phyloP scores from a whole-genome alignment of 2,113 vertebrate genomes.

The Rhineura floridana region DNA sequence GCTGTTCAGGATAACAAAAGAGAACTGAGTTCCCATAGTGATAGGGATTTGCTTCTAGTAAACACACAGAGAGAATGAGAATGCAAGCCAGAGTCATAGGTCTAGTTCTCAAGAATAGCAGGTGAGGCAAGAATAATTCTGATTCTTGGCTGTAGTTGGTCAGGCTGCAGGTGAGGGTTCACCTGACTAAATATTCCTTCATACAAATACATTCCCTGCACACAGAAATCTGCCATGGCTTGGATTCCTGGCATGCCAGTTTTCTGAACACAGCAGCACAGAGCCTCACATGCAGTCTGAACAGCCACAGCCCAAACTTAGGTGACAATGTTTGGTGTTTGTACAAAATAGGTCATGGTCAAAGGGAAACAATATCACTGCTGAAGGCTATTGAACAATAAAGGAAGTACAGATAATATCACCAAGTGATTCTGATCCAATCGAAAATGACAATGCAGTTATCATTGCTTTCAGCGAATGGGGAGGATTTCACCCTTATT shows the following conservation, averaged over 20 bases:
- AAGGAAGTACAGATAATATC: neutral
- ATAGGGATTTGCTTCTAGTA: neutral
- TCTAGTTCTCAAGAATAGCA: neutral
- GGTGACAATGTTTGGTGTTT: neutral
- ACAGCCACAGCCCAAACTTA: neutral
- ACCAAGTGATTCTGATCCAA: neutral
- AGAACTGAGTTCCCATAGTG: neutral
- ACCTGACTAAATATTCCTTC: neutral
- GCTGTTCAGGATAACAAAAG: neutral
- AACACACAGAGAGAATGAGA: neutral
- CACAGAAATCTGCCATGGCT: neutral
- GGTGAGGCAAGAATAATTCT: too few relatives aligned
- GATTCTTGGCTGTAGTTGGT: neutral
- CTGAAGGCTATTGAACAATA: neutral
- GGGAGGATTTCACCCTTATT: neutral
- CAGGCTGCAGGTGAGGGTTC: neutral
- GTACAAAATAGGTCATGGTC: neutral
- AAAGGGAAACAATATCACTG: neutral
- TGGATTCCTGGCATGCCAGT: neutral
- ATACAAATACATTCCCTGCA: neutral
- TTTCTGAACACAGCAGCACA: neutral
- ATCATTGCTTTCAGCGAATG: neutral
- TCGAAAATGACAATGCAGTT: neutral
- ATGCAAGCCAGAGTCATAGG: neutral
- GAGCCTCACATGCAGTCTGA: neutral